phyloP scores from a whole-genome alignment of 2,797 vertebrate species.

The Monodelphis domestica region DNA sequence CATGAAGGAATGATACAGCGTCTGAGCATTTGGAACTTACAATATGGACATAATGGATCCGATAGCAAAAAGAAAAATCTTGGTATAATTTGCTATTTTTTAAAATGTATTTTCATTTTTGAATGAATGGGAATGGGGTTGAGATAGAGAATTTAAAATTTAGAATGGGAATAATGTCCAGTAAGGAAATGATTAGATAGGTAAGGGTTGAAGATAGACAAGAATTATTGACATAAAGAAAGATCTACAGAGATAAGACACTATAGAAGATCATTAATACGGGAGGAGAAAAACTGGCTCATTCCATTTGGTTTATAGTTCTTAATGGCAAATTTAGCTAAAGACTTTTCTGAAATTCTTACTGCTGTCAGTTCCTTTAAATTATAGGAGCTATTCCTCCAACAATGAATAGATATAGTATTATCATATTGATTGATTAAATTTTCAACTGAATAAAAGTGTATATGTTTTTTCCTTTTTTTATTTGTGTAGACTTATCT shows the following conservation, averaged over 20 bases:
- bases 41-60: conserved; percentile 30
- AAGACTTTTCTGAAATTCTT: conserved; percentile 19
- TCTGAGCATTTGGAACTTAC: conserved; percentile 26
- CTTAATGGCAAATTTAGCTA: conserved; percentile 31
- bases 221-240: conserved; percentile 35
- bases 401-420: conserved; percentile 32
- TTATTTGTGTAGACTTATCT: conserved; percentile 68
- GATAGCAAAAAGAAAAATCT: conserved; percentile 27
- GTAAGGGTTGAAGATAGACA: conserved; percentile 36
- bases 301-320: background rate
- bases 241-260: conserved; percentile 28
- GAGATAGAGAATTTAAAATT: conserved; percentile 27
- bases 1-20: background rate
- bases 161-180: conserved; percentile 26
- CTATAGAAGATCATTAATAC: conserved; percentile 1
- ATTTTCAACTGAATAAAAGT: conserved; percentile 59
- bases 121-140: conserved; percentile 13
- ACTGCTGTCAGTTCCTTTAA: background rate
- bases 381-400: conserved; percentile 22
- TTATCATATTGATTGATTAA: conserved; percentile 47
- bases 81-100: conserved; percentile 48
- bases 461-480: conserved; percentile 19
- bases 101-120: conserved; percentile 52
- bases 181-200: background rate
- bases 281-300: conserved; percentile 6